Evolutionary conservation across 2,113 vertebrate genomes (phyloP).

Genomic region (Dasyurus viverrinus): DNA sequence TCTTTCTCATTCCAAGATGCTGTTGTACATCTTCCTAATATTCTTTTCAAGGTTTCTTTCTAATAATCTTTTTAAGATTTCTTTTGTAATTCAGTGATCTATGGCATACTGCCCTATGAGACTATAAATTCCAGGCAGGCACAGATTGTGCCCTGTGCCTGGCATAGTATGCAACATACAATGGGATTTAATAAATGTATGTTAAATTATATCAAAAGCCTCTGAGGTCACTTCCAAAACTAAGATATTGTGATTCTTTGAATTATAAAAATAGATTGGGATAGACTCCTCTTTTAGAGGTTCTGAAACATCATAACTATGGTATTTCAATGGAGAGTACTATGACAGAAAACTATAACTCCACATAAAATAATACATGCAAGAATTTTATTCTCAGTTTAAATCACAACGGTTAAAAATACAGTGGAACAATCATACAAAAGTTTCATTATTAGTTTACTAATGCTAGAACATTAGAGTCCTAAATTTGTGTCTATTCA

Average conservation of each 20-base stretch:
- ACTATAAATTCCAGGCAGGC: neutral
- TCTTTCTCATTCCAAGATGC: neutral
- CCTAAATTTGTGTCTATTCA: accelerated
- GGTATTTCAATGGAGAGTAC: neutral
- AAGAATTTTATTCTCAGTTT: neutral
- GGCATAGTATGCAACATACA: no score
- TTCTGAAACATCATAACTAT: no score
- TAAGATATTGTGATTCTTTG: neutral
- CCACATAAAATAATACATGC: neutral
- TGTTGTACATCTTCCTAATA: neutral
- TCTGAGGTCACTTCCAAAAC: neutral
- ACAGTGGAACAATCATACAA: neutral
- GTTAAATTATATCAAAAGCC: neutral
- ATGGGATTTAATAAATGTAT: neutral
- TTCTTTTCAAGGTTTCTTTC: neutral
- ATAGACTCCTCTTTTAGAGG: neutral
- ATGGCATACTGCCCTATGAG: neutral
- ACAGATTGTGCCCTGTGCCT: neutral
- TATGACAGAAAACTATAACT: neutral
- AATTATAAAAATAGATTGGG: neutral
- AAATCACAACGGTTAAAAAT: neutral
- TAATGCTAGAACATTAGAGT: neutral
- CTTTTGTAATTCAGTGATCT: neutral
- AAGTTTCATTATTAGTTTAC: neutral
- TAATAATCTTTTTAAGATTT: neutral